Percentiles rank a stretch among this genome's conserved stretches.
Conservation (phyloP, 2,113 vertebrate species). For the Seriola quinqueradiata region DNA sequence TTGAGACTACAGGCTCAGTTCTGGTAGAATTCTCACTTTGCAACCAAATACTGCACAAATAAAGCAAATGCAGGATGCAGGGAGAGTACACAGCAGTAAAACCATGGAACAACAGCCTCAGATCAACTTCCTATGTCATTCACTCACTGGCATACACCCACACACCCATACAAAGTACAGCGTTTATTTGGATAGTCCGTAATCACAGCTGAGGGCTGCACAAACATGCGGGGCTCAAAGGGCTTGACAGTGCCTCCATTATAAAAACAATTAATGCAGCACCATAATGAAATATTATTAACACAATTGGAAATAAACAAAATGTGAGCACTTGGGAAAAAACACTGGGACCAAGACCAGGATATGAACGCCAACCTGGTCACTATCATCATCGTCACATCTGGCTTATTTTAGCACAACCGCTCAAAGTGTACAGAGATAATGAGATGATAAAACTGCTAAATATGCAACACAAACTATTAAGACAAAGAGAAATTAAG, state of each 20-base stretch:
- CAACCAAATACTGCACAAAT: not conserved
- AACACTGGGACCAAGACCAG: slow-evolving; percentile 2
- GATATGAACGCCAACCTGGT: slow-evolving; percentile 45
- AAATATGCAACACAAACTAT: not conserved
- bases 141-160: slow-evolving; percentile 51
- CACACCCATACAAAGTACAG: slow-evolving; percentile 50
- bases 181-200: slow-evolving; percentile 64
- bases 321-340: slow-evolving; percentile 8
- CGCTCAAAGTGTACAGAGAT: not conserved
- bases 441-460: not conserved
- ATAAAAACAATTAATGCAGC: slow-evolving; percentile 56
- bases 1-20: not conserved
- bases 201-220: slow-evolving; percentile 63
- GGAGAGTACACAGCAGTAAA: slow-evolving; percentile 29
- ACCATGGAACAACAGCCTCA: slow-evolving; percentile 38
- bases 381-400: slow-evolving; percentile 32
- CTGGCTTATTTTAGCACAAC: not conserved
- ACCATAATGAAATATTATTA: slow-evolving; percentile 53
- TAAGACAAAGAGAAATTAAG: slow-evolving; percentile 1
- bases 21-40: not conserved
- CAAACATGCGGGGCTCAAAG: slow-evolving; percentile 62
- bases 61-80: slow-evolving; percentile 15
- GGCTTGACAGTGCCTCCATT: slow-evolving; percentile 38
- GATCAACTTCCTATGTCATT: slow-evolving; percentile 64
- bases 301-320: slow-evolving; percentile 37